Conservation (phyloP, 2,113 vertebrate genomes). For the Meriones unguiculatus region DNA sequence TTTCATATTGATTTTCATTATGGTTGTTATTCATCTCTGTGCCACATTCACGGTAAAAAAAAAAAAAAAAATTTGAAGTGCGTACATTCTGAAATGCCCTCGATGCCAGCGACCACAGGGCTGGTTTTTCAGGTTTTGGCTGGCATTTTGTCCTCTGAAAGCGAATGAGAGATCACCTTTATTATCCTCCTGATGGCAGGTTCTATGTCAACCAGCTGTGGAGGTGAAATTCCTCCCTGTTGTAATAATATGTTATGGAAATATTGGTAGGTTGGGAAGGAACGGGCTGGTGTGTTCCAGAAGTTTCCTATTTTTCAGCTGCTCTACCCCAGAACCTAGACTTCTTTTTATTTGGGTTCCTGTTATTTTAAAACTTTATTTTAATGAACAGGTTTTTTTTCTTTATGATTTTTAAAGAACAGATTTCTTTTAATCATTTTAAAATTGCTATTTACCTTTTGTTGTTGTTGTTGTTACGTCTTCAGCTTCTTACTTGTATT, state of each 20-base stretch:
- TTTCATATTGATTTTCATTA: conserved; percentile 34
- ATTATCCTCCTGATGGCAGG: background rate
- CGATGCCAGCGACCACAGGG: background rate
- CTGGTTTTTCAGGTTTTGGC: conserved; percentile 74
- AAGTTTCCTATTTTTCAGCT: background rate
- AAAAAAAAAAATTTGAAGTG: conserved; percentile 30
- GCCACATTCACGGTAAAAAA: conserved; percentile 4
- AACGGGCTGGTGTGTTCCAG: background rate
- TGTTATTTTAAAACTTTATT: conserved; percentile 37
- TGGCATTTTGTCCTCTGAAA: conserved; percentile 69
- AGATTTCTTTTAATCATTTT: conserved; percentile 43
- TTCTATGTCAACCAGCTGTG: background rate
- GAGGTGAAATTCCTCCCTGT: background rate
- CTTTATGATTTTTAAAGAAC: background rate
- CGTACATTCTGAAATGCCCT: conserved; percentile 44
- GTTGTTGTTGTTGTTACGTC: background rate
- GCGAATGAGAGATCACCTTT: conserved; percentile 56
- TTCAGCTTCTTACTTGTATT: conserved; percentile 17
- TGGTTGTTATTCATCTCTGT: background rate
- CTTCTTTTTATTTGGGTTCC: conserved; percentile 30
- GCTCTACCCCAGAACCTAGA: background rate
- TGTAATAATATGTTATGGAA: background rate
- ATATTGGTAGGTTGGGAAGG: background rate
- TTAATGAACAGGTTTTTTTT: background rate
- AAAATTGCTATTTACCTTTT: conserved; percentile 17